These are phyloP conservation scores for Pachyuromys duprasi DNA, from an alignment of 2,797 vertebrate genomes.

Conservation along the genomic window DNA sequence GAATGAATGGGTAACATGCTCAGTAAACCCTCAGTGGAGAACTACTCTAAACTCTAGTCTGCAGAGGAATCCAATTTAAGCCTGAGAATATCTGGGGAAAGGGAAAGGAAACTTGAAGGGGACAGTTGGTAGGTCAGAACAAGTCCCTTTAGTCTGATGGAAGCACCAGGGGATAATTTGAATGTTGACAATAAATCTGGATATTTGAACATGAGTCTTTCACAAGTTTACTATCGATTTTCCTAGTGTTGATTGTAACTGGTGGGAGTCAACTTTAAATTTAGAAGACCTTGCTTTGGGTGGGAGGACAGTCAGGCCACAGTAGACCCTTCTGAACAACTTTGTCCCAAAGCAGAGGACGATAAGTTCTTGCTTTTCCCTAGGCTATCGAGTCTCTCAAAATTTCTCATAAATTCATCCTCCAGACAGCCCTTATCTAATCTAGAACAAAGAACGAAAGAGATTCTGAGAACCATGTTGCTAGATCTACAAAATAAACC, in stretches of 20 bases:
- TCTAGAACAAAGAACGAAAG: neutral
- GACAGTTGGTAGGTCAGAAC: neutral
- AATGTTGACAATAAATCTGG: neutral
- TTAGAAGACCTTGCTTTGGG: neutral
- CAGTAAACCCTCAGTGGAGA: neutral
- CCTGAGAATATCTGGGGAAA: neutral
- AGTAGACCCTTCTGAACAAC: accelerated
- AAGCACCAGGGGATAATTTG: neutral
- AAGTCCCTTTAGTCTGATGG: neutral
- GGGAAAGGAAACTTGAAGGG: neutral
- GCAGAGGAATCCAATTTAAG: neutral
- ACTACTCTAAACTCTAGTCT: neutral
- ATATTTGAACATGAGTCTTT: neutral
- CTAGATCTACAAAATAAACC: neutral
- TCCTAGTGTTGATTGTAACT: too few relatives aligned
- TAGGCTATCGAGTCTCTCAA: neutral
- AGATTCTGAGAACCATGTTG: neutral
- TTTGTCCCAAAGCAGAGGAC: neutral
- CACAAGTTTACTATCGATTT: neutral
- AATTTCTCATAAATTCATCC: neutral
- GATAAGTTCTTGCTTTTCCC: neutral
- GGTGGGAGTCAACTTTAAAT: neutral
- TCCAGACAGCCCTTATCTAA: neutral
- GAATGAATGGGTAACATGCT: neutral
- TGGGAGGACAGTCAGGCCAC: neutral